Evolutionary conservation across 2,113 vertebrate genomes (phyloP).

Genomic region (Apodemus sylvaticus): DNA sequence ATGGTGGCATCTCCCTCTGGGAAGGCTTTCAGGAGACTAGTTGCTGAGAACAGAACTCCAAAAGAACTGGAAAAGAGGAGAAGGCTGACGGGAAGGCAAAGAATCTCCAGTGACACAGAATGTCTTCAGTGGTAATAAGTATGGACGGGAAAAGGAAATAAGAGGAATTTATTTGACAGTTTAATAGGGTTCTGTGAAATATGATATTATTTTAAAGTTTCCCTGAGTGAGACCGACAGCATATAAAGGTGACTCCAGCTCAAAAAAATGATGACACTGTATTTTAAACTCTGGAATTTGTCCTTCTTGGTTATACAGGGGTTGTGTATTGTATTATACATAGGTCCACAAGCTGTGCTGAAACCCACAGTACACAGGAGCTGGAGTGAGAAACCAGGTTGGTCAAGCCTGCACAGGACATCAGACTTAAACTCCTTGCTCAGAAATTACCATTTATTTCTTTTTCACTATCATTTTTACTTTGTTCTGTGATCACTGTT

Average conservation of each 20-base stretch:
- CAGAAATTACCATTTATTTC: not conserved
- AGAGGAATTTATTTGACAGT: slow-evolving; percentile 86
- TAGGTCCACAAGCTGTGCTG: not conserved
- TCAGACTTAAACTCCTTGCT: not conserved
- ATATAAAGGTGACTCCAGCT: slow-evolving; percentile 80
- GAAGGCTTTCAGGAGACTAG: not conserved
- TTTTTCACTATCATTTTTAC: not conserved
- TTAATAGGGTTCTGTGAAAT: slow-evolving; percentile 85
- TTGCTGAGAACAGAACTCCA: slow-evolving; percentile 58
- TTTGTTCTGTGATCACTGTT: not conserved
- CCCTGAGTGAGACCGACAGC: slow-evolving; percentile 81
- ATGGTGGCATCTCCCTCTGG: rapidly evolving
- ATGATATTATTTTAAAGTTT: slow-evolving; percentile 83
- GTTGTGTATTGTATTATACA: slow-evolving; percentile 6
- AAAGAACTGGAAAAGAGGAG: slow-evolving; percentile 72
- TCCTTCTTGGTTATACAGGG: slow-evolving; percentile 19
- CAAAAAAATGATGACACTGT: slow-evolving; percentile 67
- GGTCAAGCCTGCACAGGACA: not conserved
- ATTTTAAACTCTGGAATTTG: slow-evolving; percentile 55
- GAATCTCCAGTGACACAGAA: slow-evolving; percentile 81
- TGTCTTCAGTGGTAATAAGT: slow-evolving; percentile 81
- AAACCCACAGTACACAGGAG: not conserved
- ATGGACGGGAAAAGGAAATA: slow-evolving; percentile 83
- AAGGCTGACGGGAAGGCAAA: slow-evolving; percentile 67
- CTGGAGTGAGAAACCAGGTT: not conserved